Evolutionary conservation across 2,113 vertebrate genomes (phyloP), one percentile per base, ranked within the genome.

Genomic region (Xenopus laevis): DNA sequence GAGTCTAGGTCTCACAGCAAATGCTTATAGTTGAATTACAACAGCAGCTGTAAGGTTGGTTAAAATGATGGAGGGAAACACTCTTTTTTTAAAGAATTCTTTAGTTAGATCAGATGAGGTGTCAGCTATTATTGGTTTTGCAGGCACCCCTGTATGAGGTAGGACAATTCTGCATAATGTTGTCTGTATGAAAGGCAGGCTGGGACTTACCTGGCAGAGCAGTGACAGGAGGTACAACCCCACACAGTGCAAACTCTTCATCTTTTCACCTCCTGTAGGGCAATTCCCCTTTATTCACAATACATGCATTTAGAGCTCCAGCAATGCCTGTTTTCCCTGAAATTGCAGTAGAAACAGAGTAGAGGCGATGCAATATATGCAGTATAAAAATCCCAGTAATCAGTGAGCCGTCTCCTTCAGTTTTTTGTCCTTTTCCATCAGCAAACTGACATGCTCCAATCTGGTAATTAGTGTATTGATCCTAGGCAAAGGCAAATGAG

Each of bases 181-280:
- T 9, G 47, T 47, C 1, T 27, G 23, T 27, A 27, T 1, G 23
- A 27, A 27, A 27, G 23, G 23, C 11, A 50, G 13, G 3, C 15
- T 59, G 59, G 60, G 2, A 21, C 74, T 77, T 77, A 77, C 74
- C 67, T 77, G 58, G 27, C 68, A 55, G 4, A 77, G 66, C 47
- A 77, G 58, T 62, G 74, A 77, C 47, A 77, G 59, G 13, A 77
- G 21, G 74, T 70, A 77, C 45, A 77, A 57, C 6, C 74, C 74
- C 33, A 45, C 67, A 70, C 74, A 77, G 66, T 77, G 74, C 60
- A 63, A 77, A 69, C 66, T 70, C 74, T 77, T 77, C 74, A 77
- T 77, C 8, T 64, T 20, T 77, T 44, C 50, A 3, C 46, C 58
- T 63, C 21, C 10, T 5, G 50, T 64, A 76, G 58, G 64, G 67